Conservation (phyloP, 2,797 vertebrate species). For the Galaxias olidus region DNA sequence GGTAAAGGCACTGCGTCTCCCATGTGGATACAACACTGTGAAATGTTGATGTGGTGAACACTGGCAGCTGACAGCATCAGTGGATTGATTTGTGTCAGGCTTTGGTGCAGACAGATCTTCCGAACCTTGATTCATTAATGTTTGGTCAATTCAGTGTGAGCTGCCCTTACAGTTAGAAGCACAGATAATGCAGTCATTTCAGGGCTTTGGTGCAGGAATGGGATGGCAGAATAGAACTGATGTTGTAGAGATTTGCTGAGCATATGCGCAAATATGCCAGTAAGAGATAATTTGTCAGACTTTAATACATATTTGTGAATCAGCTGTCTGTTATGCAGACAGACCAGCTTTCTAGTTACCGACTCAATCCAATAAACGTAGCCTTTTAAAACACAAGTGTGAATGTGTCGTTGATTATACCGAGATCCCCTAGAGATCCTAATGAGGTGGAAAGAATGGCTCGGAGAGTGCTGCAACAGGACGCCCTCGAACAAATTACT, state of each 20-base stretch:
- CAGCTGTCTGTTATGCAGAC: not conserved
- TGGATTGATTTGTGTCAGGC: no score
- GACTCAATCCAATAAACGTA: not conserved
- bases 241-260: no score
- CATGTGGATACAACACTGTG: not conserved
- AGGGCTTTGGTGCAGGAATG: not conserved
- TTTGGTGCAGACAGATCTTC: not conserved
- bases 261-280: not conserved
- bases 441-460: slow-evolving; percentile 15
- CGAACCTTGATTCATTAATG: not conserved
- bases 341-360: not conserved
- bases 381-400: not conserved
- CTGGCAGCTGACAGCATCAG: no score
- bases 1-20: not conserved
- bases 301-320: slow-evolving; percentile 5
- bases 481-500: slow-evolving; percentile 37
- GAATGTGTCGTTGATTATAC: slow-evolving; percentile 20
- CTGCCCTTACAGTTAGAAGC: not conserved
- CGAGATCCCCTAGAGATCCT: slow-evolving; percentile 13
- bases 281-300: not conserved
- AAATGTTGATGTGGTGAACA: no score
- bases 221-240: no score
- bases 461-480: slow-evolving; percentile 16
- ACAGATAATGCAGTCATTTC: not conserved
- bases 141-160: not conserved